phyloP scores from a whole-genome alignment of 2,888 invertebrate species.

The Mantis religiosa region DNA sequence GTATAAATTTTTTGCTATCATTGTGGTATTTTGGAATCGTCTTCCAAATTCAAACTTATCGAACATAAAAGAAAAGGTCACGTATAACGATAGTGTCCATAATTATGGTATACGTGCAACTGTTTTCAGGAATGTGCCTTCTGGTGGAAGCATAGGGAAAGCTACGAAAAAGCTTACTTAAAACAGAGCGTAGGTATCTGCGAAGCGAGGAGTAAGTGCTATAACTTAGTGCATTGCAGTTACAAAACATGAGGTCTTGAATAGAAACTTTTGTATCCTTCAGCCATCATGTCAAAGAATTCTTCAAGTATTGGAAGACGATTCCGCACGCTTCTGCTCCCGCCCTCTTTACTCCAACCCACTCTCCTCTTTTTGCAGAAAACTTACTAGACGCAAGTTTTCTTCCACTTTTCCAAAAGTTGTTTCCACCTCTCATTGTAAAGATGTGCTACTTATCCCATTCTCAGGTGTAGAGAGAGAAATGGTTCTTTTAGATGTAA shows the following conservation, averaged over 20 bases:
- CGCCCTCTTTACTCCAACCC: not conserved
- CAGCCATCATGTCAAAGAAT: not conserved
- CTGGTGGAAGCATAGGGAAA: not conserved
- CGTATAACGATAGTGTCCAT: too few species aligned
- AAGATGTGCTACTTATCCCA: not conserved
- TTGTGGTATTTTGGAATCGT: too few species aligned
- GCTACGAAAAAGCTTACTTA: not conserved
- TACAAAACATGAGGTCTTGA: not conserved
- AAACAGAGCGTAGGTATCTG: not conserved
- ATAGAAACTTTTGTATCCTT: not conserved
- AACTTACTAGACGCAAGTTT: not conserved
- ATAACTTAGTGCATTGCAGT: not conserved
- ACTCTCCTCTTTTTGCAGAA: not conserved
- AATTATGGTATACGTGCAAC: too few species aligned
- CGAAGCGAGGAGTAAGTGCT: not conserved
- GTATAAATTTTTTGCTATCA: too few species aligned
- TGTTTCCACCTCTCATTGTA: not conserved
- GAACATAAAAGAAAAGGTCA: too few species aligned
- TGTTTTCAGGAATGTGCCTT: not conserved
- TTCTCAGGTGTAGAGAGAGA: not conserved
- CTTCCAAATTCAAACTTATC: too few species aligned
- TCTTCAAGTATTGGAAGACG: not conserved
- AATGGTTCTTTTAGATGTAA: too few species aligned
- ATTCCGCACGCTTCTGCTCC: not conserved
- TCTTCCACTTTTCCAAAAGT: not conserved